Percentiles rank a stretch among this genome's conserved stretches.
These are phyloP conservation scores for Sinohyriopsis cumingii DNA, from an alignment of 2,888 invertebrate species.

Conservation along the genomic window DNA sequence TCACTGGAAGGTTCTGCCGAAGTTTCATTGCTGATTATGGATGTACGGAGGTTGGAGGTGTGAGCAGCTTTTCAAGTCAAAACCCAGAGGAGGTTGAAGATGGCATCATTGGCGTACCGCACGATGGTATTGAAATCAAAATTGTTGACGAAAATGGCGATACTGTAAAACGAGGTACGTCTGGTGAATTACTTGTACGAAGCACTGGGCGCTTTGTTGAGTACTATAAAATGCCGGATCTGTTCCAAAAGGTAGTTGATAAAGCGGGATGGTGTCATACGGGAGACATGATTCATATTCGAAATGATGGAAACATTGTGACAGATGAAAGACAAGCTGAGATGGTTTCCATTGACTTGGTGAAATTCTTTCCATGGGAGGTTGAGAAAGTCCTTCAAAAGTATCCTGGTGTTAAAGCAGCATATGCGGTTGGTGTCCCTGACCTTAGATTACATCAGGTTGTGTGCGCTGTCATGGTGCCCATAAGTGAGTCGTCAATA, in stretches of 20 bases:
- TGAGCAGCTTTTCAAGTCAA: background rate
- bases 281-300: constrained; percentile 22
- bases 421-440: constrained; percentile 8
- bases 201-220: constrained; percentile 18
- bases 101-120: constrained; percentile 24
- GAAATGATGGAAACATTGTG: constrained; percentile 23
- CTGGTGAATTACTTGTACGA: constrained; percentile 23
- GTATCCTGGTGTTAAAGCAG: constrained; percentile 17
- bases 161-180: constrained; percentile 10
- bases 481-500: constrained; percentile 9
- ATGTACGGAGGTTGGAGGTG: constrained; percentile 20
- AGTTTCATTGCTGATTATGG: constrained; percentile 15
- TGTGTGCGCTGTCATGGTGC: constrained; percentile 30
- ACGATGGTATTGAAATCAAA: constrained; percentile 27
- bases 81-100: constrained; percentile 19
- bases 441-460: constrained; percentile 23
- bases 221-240: constrained; percentile 9
- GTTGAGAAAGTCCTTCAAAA: constrained; percentile 21
- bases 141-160: constrained; percentile 15
- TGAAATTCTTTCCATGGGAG: no score
- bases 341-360: no score
- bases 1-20: constrained; percentile 13
- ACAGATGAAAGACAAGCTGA: constrained; percentile 16
- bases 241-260: constrained; percentile 12
- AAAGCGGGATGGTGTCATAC: constrained; percentile 25